Conservation (phyloP, 2,113 vertebrate species). For the Melanerpes aurifrons region DNA sequence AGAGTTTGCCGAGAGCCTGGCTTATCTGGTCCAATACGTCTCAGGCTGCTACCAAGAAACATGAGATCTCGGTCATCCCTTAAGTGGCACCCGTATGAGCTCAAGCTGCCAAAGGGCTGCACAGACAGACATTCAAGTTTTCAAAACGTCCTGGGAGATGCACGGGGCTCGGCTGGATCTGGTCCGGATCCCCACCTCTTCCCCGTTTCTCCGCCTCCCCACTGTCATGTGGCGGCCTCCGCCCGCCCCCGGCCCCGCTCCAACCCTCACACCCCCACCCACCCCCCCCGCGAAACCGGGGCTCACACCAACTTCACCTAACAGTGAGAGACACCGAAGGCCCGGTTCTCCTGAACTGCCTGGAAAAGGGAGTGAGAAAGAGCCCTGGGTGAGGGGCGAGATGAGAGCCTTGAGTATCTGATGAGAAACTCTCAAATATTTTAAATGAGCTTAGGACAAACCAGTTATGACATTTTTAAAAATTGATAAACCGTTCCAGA, state of each 20-base stretch:
- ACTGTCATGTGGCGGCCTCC: slow-evolving; percentile 60
- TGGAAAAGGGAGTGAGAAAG: not conserved
- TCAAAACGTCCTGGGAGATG: slow-evolving; percentile 13
- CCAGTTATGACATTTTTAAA: slow-evolving; percentile 26
- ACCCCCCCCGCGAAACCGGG: not conserved
- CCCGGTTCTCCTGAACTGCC: not conserved
- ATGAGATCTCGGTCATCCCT: not conserved
- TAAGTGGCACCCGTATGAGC: not conserved
- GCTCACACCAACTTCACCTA: slow-evolving; percentile 55
- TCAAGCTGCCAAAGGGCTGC: slow-evolving; percentile 18
- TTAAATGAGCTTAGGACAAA: slow-evolving; percentile 29
- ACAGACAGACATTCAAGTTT: not conserved
- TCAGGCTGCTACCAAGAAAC: slow-evolving; percentile 17
- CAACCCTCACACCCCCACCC: not conserved
- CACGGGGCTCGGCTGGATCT: not conserved
- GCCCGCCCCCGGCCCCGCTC: not conserved
- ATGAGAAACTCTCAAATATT: slow-evolving; percentile 35
- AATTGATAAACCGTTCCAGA: slow-evolving; percentile 45
- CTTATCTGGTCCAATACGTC: not conserved
- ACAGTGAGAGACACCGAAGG: slow-evolving; percentile 38
- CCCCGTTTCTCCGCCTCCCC: slow-evolving; percentile 45
- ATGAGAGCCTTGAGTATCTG: slow-evolving; percentile 34
- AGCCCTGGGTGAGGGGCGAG: not conserved
- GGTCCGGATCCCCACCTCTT: slow-evolving; percentile 46
- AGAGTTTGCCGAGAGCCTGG: not conserved